These are phyloP conservation scores for Eurystomus gularis DNA, from an alignment of 2,113 vertebrate species.

Conservation along the genomic window DNA sequence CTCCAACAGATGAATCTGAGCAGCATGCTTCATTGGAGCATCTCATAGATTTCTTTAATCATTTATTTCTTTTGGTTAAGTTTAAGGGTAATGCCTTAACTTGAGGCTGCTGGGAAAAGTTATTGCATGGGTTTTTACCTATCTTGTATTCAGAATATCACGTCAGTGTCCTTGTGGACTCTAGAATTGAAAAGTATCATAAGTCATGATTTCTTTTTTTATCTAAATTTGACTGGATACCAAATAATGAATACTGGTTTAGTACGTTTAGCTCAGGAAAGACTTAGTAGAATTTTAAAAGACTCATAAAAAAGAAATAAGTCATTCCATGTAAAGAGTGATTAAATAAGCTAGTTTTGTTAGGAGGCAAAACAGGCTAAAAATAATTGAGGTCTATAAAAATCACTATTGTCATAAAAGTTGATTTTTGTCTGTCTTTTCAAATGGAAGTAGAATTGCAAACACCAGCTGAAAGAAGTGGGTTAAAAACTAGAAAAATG, in stretches of 20 bases:
- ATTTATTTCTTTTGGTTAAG: not conserved
- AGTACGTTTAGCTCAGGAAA: not conserved
- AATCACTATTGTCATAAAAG: accelerated
- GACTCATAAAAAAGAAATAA: not conserved
- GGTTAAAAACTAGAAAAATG: not conserved
- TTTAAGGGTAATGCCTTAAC: not conserved
- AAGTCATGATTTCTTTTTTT: not conserved
- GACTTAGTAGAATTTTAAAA: not conserved
- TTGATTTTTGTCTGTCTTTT: not conserved
- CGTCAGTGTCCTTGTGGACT: not conserved
- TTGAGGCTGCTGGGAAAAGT: not conserved
- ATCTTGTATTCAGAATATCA: not conserved
- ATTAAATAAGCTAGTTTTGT: not conserved
- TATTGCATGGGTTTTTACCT: not conserved
- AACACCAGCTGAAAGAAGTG: not conserved
- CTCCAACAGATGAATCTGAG: not conserved
- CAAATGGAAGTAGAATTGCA: not conserved
- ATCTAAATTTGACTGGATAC: not conserved
- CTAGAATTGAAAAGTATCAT: not conserved
- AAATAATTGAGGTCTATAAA: not conserved
- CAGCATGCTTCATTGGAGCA: not conserved
- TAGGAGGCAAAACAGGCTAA: not conserved
- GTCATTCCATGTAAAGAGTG: not conserved
- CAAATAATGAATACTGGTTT: not conserved
- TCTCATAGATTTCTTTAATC: not conserved